Base-by-base conservation (phyloP, 2,113 vertebrate genomes). In the Oplegnathus fasciatus region DNA sequence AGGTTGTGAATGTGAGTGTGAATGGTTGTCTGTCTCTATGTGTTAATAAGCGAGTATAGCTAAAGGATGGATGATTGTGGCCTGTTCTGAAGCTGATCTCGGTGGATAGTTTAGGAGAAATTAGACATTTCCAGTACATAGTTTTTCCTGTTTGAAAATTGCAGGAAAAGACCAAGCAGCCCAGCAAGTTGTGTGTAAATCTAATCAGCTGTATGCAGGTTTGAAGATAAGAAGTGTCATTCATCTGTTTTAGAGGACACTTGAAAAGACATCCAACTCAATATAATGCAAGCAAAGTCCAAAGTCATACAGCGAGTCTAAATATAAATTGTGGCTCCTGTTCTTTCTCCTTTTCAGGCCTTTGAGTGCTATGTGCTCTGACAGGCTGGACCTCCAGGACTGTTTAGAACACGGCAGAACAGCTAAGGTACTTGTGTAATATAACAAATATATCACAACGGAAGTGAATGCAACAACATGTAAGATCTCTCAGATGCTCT, bases 361-460 rank as follows among this genome's bases (percentile, higher is more conserved):
- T 0, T 93, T 99, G 85, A 94, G 95, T 0, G 97, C 98, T 76
- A 99, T 97, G 78, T 95, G 92, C 94, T 96, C 93, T 2, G 98
- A 99, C 90, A 97, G 95, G 92, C 94, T 99, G 96, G 98, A 98
- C 89, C 96, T 99, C 78, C 98, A 99, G 93, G 97, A 97, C 91
- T 99, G 98, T 91, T 94, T 99, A 94, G 98, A 99, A 84, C 98
- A 99, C 4, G 98, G 98, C 93, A 95, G 98, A 89, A 98, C 97
- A 93, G 98, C 98, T n/a, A 99, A 99, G 97, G 98, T 99, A 89
- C 44, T 9, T 24, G 26, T n/a, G 4, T 13, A 6, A 74, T 65
- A 32, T 3, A 55, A 37, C 15, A 24, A 60, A 37, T 48, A 20
- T n/a, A 64, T 37, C 20, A 2, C 20, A 48, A 52, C 24, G 58